Conservation (phyloP, 2,888 invertebrate genomes). For the Drosophila kanekoi region DNA sequence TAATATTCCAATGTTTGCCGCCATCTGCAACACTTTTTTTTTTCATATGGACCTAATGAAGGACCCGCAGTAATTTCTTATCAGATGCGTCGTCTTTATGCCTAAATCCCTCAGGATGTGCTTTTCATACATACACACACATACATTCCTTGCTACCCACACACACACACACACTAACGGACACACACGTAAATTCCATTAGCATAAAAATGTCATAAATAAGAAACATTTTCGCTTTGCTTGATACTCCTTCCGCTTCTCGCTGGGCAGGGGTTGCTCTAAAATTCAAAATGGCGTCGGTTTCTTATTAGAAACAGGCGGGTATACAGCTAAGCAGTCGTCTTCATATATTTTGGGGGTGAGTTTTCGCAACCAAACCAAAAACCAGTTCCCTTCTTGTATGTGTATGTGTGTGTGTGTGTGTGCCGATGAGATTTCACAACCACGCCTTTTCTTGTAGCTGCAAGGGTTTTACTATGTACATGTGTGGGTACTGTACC, state of each 20-base stretch:
- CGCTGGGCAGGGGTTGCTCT: conserved; percentile 60
- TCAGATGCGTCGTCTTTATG: conserved; percentile 60
- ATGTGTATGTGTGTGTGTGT: conserved; percentile 18
- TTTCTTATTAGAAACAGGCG: conserved; percentile 83
- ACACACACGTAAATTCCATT: conserved; percentile 62
- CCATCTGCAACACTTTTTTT: conserved; percentile 43
- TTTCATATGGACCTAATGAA: conserved; percentile 14
- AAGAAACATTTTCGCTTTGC: conserved; percentile 65
- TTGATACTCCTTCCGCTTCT: conserved; percentile 51
- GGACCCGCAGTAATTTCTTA: conserved; percentile 63
- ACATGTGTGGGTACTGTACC: conserved; percentile 60
- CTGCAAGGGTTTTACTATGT: conserved; percentile 17
- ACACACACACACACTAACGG: conserved; percentile 19
- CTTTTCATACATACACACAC: conserved; percentile 7
- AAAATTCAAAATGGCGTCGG: conserved; percentile 81
- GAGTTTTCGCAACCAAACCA: conserved; percentile 59
- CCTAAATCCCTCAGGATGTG: conserved; percentile 47
- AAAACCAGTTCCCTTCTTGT: conserved; percentile 58
- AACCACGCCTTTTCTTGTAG: conserved; percentile 70
- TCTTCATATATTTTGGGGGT: conserved; percentile 66
- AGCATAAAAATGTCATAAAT: conserved; percentile 82
- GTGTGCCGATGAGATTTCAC: conserved; percentile 29
- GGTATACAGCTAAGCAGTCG: conserved; percentile 32
- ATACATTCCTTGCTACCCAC: conserved; percentile 1
- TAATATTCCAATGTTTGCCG: conserved; percentile 28